These are phyloP conservation scores for Pipa parva DNA, from an alignment of 2,113 vertebrate genomes.

Conservation along the genomic window DNA sequence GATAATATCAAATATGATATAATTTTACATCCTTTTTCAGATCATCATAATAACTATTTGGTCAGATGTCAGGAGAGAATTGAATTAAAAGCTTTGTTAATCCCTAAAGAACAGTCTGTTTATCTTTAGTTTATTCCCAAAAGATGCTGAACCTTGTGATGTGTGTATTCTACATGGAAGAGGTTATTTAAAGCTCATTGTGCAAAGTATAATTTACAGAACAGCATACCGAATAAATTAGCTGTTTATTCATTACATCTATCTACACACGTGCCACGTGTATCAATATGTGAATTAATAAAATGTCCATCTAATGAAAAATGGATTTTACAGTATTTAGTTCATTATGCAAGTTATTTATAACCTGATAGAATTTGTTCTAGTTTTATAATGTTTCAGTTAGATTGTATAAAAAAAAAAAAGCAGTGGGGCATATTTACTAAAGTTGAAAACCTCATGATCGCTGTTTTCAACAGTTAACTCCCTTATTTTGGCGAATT, in stretches of 20 bases:
- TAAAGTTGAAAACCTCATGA: too few relatives aligned
- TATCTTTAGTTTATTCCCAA: constrained; percentile 38
- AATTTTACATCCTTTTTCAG: constrained; percentile 41
- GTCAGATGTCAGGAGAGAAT: constrained; percentile 37
- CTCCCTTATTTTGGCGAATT: too few relatives aligned
- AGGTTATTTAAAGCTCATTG: constrained; percentile 37
- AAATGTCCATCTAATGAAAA: constrained; percentile 22
- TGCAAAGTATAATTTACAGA: constrained; percentile 36
- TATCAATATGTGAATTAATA: constrained; percentile 5
- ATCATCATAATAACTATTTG: constrained; percentile 37
- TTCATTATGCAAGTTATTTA: constrained; percentile 35
- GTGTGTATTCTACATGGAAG: constrained; percentile 21
- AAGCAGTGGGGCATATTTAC: too few relatives aligned
- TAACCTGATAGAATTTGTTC: constrained; percentile 24
- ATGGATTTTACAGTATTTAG: constrained; percentile 19
- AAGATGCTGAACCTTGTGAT: constrained; percentile 39
- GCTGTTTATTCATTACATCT: constrained; percentile 44
- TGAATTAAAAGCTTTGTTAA: constrained; percentile 39
- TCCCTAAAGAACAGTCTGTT: constrained; percentile 25
- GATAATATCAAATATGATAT: constrained; percentile 22
- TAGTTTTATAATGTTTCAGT: too few relatives aligned
- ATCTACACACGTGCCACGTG: constrained; percentile 32
- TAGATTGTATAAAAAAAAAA: too few relatives aligned
- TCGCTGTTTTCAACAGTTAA: too few relatives aligned
- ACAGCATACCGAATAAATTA: constrained; percentile 28